Percentiles rank a stretch among this genome's conserved stretches.
Conservation (phyloP, 2,113 vertebrate genomes). For the Barbus barbus region DNA sequence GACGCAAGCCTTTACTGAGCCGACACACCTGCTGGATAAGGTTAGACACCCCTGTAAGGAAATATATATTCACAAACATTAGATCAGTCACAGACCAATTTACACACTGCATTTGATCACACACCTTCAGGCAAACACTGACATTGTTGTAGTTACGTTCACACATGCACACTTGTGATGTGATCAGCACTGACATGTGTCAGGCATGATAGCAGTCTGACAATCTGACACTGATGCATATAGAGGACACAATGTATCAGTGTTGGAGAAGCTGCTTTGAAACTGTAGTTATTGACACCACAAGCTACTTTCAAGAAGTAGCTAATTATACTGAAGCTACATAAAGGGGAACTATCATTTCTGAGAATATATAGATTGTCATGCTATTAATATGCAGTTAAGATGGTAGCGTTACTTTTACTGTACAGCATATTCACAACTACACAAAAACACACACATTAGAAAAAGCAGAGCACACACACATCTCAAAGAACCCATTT, state of each 20-base stretch:
- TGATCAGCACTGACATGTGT: conserved; percentile 61
- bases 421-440: not conserved
- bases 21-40: conserved; percentile 88
- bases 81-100: conserved; percentile 16
- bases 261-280: not conserved
- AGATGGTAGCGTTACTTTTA: not conserved
- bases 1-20: conserved; percentile 85
- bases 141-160: conserved; percentile 34
- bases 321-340: not conserved
- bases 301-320: not conserved
- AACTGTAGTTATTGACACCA: not conserved
- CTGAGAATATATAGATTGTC: too few species aligned
- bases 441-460: not conserved
- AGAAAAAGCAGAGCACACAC: not conserved
- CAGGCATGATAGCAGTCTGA: conserved; percentile 55
- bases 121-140: conserved; percentile 40
- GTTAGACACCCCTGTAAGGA: conserved; percentile 79
- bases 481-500: not conserved
- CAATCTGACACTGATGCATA: conserved; percentile 40
- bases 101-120: conserved; percentile 9
- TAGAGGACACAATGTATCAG: not conserved
- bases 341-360: not conserved
- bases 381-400: not conserved
- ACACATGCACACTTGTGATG: conserved; percentile 47
- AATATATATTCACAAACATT: conserved; percentile 24